These are phyloP conservation scores for Tholera decimalis DNA, from an alignment of 2,888 invertebrate species.

Conservation along the genomic window DNA sequence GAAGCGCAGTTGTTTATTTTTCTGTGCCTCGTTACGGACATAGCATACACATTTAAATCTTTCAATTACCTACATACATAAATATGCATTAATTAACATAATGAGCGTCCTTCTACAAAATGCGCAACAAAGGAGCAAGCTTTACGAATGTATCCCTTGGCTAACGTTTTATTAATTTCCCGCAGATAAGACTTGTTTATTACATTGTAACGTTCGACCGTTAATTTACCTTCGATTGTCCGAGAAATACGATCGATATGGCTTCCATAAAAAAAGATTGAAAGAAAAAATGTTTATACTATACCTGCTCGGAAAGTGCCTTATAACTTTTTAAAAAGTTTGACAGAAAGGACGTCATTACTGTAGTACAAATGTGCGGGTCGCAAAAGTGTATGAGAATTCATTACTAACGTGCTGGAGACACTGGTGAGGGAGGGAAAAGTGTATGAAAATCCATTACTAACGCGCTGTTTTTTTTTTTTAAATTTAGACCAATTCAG, in stretches of 20 bases:
- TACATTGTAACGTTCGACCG: constrained; percentile 29
- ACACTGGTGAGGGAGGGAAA: no score
- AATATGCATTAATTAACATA: constrained; percentile 10
- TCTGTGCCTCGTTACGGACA: constrained; percentile 21
- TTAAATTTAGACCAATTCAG: no score
- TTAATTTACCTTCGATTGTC: constrained; percentile 38
- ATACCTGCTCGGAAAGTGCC: no score
- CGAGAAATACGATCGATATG: neutral
- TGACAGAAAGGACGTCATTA: no score
- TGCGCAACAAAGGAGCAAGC: constrained; percentile 3
- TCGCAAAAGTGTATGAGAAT: no score
- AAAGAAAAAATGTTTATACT: no score
- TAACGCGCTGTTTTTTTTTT: no score
- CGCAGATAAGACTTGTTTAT: constrained; percentile 46
- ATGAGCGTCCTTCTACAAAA: neutral
- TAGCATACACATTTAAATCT: constrained; percentile 11
- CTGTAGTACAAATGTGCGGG: no score
- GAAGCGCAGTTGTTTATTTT: constrained; percentile 22
- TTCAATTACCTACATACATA: constrained; percentile 33
- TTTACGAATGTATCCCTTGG: constrained; percentile 17
- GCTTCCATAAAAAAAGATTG: no score
- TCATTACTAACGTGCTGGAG: no score
- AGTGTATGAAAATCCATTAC: no score
- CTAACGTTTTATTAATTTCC: constrained; percentile 20
- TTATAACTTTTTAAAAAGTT: no score